These are phyloP conservation scores for Pluvianellus socialis DNA, from an alignment of 2,113 vertebrate species.

Conservation along the genomic window DNA sequence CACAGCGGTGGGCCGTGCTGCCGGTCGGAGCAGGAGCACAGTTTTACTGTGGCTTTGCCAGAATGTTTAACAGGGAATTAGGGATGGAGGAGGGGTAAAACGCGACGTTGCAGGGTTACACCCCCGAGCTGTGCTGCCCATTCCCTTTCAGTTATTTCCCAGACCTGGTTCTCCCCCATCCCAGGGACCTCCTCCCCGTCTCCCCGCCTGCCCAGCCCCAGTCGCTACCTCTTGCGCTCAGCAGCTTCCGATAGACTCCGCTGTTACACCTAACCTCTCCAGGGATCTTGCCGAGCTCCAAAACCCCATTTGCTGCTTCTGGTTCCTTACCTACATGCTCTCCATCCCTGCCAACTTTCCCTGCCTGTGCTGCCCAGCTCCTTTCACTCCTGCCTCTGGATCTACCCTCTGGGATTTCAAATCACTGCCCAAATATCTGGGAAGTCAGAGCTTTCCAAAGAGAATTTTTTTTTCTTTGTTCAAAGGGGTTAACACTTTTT, in stretches of 20 bases:
- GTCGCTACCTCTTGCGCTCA: background rate
- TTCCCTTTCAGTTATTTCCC: background rate
- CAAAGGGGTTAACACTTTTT: background rate
- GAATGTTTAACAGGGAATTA: background rate
- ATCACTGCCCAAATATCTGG: background rate
- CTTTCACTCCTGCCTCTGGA: background rate
- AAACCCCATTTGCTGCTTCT: background rate
- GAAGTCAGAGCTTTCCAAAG: background rate
- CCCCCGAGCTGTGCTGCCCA: background rate
- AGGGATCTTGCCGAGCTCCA: background rate
- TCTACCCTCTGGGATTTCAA: background rate
- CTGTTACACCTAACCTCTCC: background rate
- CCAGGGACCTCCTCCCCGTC: too few relatives aligned
- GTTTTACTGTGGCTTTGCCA: background rate
- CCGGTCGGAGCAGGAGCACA: rapidly evolving
- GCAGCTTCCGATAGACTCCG: background rate
- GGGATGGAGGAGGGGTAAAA: background rate
- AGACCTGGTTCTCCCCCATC: too few relatives aligned
- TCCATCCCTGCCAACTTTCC: background rate
- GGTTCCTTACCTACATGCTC: rapidly evolving
- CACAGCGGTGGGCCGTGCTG: background rate
- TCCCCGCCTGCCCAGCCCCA: too few relatives aligned
- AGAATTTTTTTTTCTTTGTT: background rate
- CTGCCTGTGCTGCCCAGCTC: background rate
- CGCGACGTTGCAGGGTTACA: background rate